A percentile compares a stretch with the other conserved stretches of the same genome.
phyloP scores from a whole-genome alignment of 1,140 invertebrate genomes.

The Scaptomyza montana region DNA sequence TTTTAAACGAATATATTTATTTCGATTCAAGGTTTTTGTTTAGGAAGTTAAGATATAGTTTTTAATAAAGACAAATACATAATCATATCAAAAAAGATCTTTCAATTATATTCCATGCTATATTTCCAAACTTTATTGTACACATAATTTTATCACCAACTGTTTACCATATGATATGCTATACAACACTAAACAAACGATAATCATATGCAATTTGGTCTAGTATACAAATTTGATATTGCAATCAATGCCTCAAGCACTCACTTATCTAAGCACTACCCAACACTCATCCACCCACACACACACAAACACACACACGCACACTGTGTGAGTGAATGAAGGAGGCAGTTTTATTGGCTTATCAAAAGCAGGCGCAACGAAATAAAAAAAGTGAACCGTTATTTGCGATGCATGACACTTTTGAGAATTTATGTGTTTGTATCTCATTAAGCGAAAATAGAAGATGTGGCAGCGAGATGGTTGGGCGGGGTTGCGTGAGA shows the following conservation, averaged over 20 bases:
- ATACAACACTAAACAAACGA: background rate
- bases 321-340: no score
- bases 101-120: no score
- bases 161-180: background rate
- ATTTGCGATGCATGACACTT: constrained; percentile 81
- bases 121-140: background rate
- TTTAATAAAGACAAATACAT: no score
- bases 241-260: constrained; percentile 52
- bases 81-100: no score
- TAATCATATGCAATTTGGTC: constrained; percentile 30
- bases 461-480: background rate
- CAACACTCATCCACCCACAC: constrained; percentile 2
- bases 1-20: no score
- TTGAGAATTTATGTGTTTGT: constrained; percentile 83
- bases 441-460: constrained; percentile 76
- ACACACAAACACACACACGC: constrained; percentile 2
- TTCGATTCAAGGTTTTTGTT: no score
- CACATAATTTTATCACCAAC: background rate
- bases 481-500: constrained; percentile 12
- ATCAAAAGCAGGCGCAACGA: constrained; percentile 16
- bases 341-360: constrained; percentile 50
- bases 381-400: constrained; percentile 54
- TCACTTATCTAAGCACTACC: background rate
- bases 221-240: constrained; percentile 49
- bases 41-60: no score